Base-by-base conservation (phyloP, 2,888 invertebrate genomes). In the Microctonus brassicae region DNA sequence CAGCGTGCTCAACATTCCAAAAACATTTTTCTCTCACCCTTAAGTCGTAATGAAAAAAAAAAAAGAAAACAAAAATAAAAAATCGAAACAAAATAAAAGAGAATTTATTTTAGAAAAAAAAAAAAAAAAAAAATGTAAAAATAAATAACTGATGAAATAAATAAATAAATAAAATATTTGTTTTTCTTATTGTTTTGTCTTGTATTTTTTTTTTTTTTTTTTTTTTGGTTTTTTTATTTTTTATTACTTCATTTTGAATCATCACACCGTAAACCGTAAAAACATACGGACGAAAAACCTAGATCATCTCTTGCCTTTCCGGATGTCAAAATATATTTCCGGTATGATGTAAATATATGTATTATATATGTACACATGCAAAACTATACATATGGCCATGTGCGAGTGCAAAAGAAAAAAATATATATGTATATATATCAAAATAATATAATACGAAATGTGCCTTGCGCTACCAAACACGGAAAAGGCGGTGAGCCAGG, bases 401-500 rank as follows among this genome's bases (percentile, higher is more conserved):
- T 17, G 63, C 13, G 39, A 3, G 29, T 29, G 7, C 4, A 63
- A 17, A 22, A 58, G 17, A 36, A 24, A 62, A 58, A 70, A 11
- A 47, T 39, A 39, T 36, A 11, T 36, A 2, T 39, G n/a, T 17
- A n/a, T 47, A 47, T 17, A 47, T 47, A 47, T 47, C 47, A 17
- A 47, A 36, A 47, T 47, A 17, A 47, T 47, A 47, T 47, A 47
- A 47, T 47, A 47, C 47, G 47, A n/a, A 64, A 58, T 70, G 57
- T 66, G 70, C 47, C 36, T 42, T 20, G 53, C 36, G 55, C 47
- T 62, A 62, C 63, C 70, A 63, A 72, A 67, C 72, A 62, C 47
- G 67, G 65, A 63, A 67, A 58, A 67, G 65, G 70, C 65, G 65
- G 70, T 70, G 60, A 64, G 64, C 70, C 68, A 62, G 47, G 72